Evolutionary conservation across 2,888 invertebrate species (phyloP).

Genomic region (Monochamus alternatus): DNA sequence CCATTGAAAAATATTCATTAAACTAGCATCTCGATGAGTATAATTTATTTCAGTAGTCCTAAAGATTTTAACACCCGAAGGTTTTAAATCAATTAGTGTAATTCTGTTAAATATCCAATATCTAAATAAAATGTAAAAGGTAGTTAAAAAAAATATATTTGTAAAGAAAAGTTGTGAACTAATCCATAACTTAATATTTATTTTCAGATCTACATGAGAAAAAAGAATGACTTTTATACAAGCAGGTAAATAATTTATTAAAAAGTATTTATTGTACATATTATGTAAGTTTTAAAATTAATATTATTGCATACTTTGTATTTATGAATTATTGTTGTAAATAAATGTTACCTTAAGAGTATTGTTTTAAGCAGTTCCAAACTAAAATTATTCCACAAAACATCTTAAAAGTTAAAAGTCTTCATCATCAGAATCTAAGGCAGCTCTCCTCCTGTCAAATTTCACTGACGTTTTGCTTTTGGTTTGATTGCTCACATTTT

Average conservation of each 20-base stretch:
- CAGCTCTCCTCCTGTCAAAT: constrained; percentile 92
- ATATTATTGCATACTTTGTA: constrained; percentile 16
- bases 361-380: constrained; percentile 29
- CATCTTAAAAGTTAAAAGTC: constrained; percentile 64
- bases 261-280: constrained; percentile 21
- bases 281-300: constrained; percentile 1
- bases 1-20: no score
- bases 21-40: no score
- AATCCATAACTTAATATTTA: constrained; percentile 36
- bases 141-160: no score
- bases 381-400: constrained; percentile 15
- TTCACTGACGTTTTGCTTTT: constrained; percentile 87
- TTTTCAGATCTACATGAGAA: constrained; percentile 69
- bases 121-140: no score
- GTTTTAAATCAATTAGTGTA: no score
- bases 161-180: no score
- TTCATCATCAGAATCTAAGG: constrained; percentile 90
- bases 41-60: no score
- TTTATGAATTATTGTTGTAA: constrained; percentile 42
- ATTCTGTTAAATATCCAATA: no score
- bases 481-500: constrained; percentile 87
- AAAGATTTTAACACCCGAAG: no score
- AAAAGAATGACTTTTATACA: constrained; percentile 66
- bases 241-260: constrained; percentile 13
- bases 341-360: constrained; percentile 38